Evolutionary conservation across 2,888 invertebrate species (phyloP).

Genomic region (Tachina lurida): DNA sequence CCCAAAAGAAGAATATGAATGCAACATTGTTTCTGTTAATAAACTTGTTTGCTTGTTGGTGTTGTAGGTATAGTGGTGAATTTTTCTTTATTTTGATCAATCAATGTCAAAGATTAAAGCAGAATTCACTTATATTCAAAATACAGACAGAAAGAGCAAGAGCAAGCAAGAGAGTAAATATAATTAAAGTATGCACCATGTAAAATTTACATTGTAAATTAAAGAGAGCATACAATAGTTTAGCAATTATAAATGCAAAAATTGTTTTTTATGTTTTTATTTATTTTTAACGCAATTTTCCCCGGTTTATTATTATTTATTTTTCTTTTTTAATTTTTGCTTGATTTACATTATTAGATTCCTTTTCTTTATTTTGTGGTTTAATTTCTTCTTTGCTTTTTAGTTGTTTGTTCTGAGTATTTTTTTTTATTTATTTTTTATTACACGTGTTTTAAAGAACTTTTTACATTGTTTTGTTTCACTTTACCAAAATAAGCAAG

Average conservation of each 20-base stretch:
- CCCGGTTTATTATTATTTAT: constrained; percentile 27
- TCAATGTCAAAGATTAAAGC: constrained; percentile 55
- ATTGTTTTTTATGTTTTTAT: not conserved
- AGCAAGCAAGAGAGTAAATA: not conserved
- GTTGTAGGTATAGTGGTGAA: constrained; percentile 10
- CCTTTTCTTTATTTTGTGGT: constrained; percentile 27
- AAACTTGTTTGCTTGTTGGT: constrained; percentile 15
- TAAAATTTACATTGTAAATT: not conserved
- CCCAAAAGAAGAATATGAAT: not conserved
- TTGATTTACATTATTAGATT: constrained; percentile 21
- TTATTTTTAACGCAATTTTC: constrained; percentile 13
- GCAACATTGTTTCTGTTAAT: constrained; percentile 27
- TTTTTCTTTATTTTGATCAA: constrained; percentile 58
- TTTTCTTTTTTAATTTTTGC: constrained; percentile 15
- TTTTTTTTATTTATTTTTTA: constrained; percentile 21
- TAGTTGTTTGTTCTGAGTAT: constrained; percentile 1
- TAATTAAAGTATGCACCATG: constrained; percentile 16
- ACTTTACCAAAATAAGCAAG: not conserved
- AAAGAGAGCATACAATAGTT: constrained; percentile 14
- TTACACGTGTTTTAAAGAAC: constrained; percentile 53
- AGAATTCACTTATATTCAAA: constrained; percentile 6
- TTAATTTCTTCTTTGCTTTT: constrained; percentile 6
- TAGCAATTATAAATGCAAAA: constrained; percentile 5
- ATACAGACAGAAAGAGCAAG: not conserved
- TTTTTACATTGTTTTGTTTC: constrained; percentile 27